Evolutionary conservation across 2,113 vertebrate species (phyloP).

Genomic region (Oenanthe melanoleuca): DNA sequence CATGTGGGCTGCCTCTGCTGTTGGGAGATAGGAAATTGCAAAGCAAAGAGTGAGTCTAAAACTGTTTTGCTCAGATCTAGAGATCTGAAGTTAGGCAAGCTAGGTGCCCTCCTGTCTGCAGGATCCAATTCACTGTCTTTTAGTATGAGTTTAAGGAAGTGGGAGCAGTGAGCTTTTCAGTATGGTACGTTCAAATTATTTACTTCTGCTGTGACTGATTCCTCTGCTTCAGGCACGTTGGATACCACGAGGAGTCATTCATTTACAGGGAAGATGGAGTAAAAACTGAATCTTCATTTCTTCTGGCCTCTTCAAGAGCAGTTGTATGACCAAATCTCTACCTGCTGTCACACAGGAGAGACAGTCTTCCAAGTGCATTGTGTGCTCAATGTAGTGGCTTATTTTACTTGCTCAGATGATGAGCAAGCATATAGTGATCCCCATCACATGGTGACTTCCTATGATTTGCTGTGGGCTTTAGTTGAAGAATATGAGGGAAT

Average conservation of each 20-base stretch:
- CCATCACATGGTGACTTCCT: background rate
- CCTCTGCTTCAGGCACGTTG: fast-evolving
- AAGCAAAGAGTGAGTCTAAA: background rate
- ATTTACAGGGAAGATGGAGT: background rate
- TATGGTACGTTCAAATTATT: background rate
- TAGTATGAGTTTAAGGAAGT: background rate
- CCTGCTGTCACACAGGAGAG: background rate
- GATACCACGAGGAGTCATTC: background rate
- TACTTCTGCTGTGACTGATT: background rate
- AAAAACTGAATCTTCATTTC: background rate
- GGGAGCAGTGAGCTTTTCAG: background rate
- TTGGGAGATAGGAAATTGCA: background rate
- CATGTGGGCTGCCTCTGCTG: background rate
- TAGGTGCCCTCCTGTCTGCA: fast-evolving
- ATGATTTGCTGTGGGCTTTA: background rate
- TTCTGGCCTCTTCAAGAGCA: background rate
- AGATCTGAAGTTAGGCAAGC: background rate
- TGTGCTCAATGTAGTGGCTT: background rate
- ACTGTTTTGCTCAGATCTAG: background rate
- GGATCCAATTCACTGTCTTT: background rate
- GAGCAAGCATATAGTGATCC: background rate
- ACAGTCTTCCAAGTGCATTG: background rate
- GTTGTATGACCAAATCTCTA: background rate
- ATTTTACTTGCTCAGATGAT: background rate
- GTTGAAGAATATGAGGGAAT: background rate